Base-by-base conservation (phyloP, 2,113 vertebrate species). In the Tychaedon coryphoeus region DNA sequence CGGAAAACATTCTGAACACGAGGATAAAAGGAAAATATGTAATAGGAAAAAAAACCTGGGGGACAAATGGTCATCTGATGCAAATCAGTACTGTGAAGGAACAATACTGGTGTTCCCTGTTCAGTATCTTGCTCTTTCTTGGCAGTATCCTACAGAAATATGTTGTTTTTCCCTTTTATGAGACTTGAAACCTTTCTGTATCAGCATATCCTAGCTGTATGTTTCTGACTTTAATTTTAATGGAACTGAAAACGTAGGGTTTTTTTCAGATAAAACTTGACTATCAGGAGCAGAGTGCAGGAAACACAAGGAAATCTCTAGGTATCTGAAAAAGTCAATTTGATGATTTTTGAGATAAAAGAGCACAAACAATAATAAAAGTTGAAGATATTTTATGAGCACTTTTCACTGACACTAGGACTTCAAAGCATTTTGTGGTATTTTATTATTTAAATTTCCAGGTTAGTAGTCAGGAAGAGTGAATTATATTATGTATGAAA, bases 311-410 rank as follows among this genome's bases (percentile, higher is more conserved):
- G 82, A 91, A 95, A 47, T 91, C 38, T 92, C 54, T 89, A 84
- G 73, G 48, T 43, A 89, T 92, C n/a, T 91, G 79, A 85, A 95
- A 90, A 71, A 54, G n/a, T 36, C 19, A 50, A 8, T 82, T 69
- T 93, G 93, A 65, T 77, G 26, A 83, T 93, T 90, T 93, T 95
- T 75, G 26, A 88, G 87, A 91, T 95, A 93, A 86, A 92, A 86
- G 64, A 79, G 8, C n/a, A 73, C 93, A 96, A 96, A 93, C 60
- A 93, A 79, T 86, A 95, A 70, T 88, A 94, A 90, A 95, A 76
- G 36, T 58, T 42, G 34, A 73, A 90, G 50, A 60, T 36, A 86
- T 90, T 96, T 95, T 92, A 94, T 73, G 71, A 92, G 67, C 60
- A 54, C 71, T 97, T 87, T 83, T 90, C 75, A 80, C 38, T 91